phyloP scores from a whole-genome alignment of 2,113 vertebrate species.

The Catharus minimus region DNA sequence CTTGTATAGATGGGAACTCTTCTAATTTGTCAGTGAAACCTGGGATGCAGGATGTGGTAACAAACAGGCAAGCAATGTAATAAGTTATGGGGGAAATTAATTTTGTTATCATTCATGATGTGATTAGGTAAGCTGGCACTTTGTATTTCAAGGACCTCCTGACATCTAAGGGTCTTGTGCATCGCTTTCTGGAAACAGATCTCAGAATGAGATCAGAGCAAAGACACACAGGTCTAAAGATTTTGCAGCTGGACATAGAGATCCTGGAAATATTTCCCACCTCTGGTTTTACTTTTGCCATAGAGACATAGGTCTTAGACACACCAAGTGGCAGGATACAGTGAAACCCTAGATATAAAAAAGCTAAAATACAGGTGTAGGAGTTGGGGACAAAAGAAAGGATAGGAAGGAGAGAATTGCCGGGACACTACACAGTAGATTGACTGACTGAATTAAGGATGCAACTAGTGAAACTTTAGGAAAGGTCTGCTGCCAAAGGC shows the following conservation, averaged over 20 bases:
- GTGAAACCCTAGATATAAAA: neutral
- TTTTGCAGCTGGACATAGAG: neutral
- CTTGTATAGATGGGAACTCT: neutral
- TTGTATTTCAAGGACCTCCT: neutral
- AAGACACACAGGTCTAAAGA: neutral
- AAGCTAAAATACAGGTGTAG: neutral
- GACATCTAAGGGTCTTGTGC: neutral
- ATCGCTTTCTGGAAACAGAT: neutral
- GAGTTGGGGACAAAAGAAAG: neutral
- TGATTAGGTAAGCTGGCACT: neutral
- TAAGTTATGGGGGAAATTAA: neutral
- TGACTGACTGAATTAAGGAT: neutral
- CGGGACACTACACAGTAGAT: accelerated
- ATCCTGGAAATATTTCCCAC: neutral
- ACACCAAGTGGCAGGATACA: neutral
- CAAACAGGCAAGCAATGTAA: neutral
- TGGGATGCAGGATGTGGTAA: neutral
- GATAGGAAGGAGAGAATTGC: neutral
- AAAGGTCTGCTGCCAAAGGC: neutral
- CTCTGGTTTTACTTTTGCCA: neutral
- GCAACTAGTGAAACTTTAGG: neutral
- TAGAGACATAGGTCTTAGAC: neutral
- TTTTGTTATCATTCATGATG: neutral
- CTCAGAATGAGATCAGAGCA: neutral
- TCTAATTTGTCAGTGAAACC: neutral